Conservation (phyloP, 2,797 vertebrate species). For the Pristis pectinata region DNA sequence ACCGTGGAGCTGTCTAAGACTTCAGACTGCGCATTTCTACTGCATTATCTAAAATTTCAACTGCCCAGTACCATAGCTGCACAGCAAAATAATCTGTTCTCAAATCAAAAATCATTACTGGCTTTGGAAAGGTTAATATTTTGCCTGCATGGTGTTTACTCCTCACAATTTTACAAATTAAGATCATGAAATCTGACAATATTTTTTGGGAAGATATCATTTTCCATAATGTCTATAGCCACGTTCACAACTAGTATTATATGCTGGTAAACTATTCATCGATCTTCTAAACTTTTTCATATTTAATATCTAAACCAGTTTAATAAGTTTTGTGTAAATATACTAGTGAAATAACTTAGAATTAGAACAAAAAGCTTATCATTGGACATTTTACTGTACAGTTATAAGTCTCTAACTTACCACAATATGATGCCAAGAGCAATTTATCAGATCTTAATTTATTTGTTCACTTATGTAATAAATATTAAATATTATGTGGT, state of each 20-base stretch:
- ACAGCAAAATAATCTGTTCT: neutral
- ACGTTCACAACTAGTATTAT: too few relatives aligned
- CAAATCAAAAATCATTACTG: neutral
- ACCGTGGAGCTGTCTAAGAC: too few relatives aligned
- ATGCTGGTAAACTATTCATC: too few relatives aligned
- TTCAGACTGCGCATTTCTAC: neutral
- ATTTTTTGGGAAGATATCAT: too few relatives aligned
- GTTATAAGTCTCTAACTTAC: neutral
- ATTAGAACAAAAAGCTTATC: neutral
- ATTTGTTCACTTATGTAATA: neutral
- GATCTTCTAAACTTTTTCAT: neutral
- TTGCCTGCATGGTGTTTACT: neutral
- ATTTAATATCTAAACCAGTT: neutral
- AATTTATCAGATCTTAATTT: neutral
- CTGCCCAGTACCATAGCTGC: too few relatives aligned
- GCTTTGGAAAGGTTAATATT: neutral
- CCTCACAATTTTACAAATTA: neutral
- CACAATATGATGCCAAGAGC: neutral
- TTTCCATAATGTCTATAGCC: too few relatives aligned
- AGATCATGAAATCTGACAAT: neutral
- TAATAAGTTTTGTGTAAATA: neutral
- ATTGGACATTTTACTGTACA: neutral
- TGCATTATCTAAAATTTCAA: neutral
- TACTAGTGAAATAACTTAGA: neutral
- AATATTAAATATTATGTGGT: neutral